A percentile compares a stretch with the other conserved stretches of the same genome.
Evolutionary conservation across 2,888 invertebrate genomes (phyloP).

Genomic region (Augiades crinisus): DNA sequence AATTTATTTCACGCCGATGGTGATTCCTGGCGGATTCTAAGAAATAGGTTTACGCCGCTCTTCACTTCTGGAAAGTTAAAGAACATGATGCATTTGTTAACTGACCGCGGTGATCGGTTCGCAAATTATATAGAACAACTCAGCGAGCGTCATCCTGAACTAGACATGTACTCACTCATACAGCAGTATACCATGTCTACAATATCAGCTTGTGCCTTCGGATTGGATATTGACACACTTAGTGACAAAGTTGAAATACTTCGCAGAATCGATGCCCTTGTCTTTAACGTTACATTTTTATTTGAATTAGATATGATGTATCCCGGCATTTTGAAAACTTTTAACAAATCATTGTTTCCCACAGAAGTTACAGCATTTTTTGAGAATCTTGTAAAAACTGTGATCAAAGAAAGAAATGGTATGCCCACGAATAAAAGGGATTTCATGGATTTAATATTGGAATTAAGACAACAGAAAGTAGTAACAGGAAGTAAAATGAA

Average conservation of each 20-base stretch:
- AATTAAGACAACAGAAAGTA: constrained; percentile 42
- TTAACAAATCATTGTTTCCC: constrained; percentile 44
- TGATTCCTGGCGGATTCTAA: constrained; percentile 48
- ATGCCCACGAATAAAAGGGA: constrained; percentile 44
- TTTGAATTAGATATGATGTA: constrained; percentile 42
- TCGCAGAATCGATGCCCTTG: constrained; percentile 6
- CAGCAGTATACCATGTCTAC: constrained; percentile 45
- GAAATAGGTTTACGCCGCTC: constrained; percentile 49
- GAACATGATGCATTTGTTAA: constrained; percentile 51
- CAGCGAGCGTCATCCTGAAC: constrained; percentile 34
- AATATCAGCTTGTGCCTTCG: constrained; percentile 43
- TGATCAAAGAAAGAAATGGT: constrained; percentile 44
- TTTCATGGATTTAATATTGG: constrained; percentile 53
- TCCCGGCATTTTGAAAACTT: constrained; percentile 44
- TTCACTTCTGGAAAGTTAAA: constrained; percentile 59
- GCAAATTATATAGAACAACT: constrained; percentile 36
- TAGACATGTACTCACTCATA: constrained; percentile 39
- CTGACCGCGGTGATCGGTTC: constrained; percentile 44
- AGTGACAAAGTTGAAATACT: constrained; percentile 9
- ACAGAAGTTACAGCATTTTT: constrained; percentile 39
- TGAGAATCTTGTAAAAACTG: constrained; percentile 36
- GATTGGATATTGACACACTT: constrained; percentile 41
- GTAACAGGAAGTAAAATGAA: constrained; percentile 32
- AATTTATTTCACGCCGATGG: constrained; percentile 54
- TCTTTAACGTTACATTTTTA: constrained; percentile 10